Evolutionary conservation across 2,888 invertebrate species (phyloP).

Genomic region (Chromoteleia sp.): DNA sequence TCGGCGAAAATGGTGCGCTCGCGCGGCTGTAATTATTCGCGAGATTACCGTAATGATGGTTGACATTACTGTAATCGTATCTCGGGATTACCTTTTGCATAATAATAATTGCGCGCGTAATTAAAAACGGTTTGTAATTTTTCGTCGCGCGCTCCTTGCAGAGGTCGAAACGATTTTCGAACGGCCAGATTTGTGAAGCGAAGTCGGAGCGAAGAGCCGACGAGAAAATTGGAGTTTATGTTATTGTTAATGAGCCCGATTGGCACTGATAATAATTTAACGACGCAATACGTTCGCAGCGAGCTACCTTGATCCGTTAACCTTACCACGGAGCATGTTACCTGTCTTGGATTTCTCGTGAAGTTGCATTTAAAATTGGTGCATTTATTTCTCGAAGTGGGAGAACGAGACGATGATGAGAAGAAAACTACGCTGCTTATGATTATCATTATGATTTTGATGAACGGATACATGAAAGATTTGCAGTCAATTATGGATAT

Average conservation of each 20-base stretch:
- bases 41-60: slow-evolving; percentile 44
- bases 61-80: slow-evolving; percentile 45
- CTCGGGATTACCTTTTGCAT: slow-evolving; percentile 42
- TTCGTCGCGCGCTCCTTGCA: slow-evolving; percentile 3
- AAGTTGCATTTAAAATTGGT: slow-evolving; percentile 35
- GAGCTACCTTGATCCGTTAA: slow-evolving; percentile 66
- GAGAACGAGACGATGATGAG: neutral
- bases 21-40: slow-evolving; percentile 14
- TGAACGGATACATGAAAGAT: too few relatives aligned
- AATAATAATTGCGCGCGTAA: slow-evolving; percentile 41
- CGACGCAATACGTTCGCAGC: slow-evolving; percentile 42
- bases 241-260: slow-evolving; percentile 56
- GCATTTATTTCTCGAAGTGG: slow-evolving; percentile 4
- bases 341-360: slow-evolving; percentile 56
- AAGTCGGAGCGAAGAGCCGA: neutral
- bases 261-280: slow-evolving; percentile 58
- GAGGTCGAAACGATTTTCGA: slow-evolving; percentile 9
- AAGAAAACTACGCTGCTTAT: too few relatives aligned
- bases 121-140: slow-evolving; percentile 46
- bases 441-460: neutral
- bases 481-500: too few relatives aligned
- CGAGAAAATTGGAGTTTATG: slow-evolving; percentile 35
- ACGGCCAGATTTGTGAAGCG: neutral
- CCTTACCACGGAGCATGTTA: slow-evolving; percentile 50
- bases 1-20: neutral